Base-by-base conservation (phyloP, 2,888 invertebrate genomes). In the Philopedon plagiatum region DNA sequence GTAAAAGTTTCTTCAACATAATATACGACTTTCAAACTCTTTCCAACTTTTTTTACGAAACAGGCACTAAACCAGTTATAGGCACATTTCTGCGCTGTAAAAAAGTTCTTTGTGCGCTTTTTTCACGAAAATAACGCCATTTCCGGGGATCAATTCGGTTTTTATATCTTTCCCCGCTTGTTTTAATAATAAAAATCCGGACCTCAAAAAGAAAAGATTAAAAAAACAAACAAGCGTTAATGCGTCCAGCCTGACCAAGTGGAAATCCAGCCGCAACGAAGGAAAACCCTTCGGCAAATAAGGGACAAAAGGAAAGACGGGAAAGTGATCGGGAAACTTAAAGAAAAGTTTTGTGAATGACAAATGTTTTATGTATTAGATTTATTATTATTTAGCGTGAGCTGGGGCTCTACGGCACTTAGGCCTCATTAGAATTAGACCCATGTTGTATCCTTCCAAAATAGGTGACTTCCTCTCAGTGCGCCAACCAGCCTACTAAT, bases 201-300 rank as follows among this genome's bases (percentile, higher is more conserved):
- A 29, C 23, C 18, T 15, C 44, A 60, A 62, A 72, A 73, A 62
- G 66, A 57, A 70, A 65, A 73, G 61, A 66, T 66, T 73, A 66
- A 73, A 73, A 54, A 70, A 44, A 60, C n/a, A n/a, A n/a, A n/a
- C n/a, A n/a, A n/a, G n/a, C n/a, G n/a, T n/a, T n/a, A 73, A 70
- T 66, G 70, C 73, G 70, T 60, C 46, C 65, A 49, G 61, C 15
- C 62, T 73, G 73, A 70, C 70, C 73, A 70, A 73, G 73, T 73
- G 73, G 73, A 70, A 73, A 73, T 73, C 73, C 65, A 73, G 70
- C 73, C 69, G 69, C 11, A 46, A 46, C 73, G 60, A n/a, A 49
- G 60, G 68, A 65, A 57, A 68, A 63, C 46, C 69, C 69, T 54
- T 54, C n/a, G 58, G 46, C 46, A 23, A 23, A 46, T 23, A 19